These are phyloP conservation scores for Petroica traversi DNA, from an alignment of 2,113 vertebrate genomes.

Conservation along the genomic window DNA sequence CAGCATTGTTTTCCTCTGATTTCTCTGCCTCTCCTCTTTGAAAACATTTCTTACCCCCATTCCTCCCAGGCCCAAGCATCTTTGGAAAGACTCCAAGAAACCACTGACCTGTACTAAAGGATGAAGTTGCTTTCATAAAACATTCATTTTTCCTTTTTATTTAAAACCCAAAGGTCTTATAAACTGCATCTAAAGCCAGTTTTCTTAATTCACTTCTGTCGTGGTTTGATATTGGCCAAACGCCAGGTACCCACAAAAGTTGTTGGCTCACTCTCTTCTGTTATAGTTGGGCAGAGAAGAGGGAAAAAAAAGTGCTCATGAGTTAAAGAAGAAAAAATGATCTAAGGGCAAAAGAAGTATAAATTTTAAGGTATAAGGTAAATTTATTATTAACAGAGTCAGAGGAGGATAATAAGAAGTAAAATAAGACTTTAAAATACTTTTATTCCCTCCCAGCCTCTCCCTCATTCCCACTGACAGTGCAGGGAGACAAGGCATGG, in stretches of 20 bases:
- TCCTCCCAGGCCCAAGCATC: not conserved
- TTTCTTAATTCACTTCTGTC: not conserved
- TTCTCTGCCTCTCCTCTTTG: not conserved
- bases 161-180: not conserved
- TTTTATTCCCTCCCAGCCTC: rapidly evolving
- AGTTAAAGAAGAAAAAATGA: not conserved
- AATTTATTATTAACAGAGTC: not conserved
- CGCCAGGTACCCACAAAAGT: rapidly evolving
- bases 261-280: not conserved
- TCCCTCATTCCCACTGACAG: not conserved
- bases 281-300: not conserved
- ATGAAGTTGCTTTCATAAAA: not conserved
- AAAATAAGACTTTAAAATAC: not conserved
- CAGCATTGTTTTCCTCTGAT: not conserved
- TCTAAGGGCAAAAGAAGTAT: not conserved
- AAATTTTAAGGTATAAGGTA: not conserved
- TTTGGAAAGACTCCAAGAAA: not conserved
- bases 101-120: not conserved
- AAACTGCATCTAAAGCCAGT: not conserved
- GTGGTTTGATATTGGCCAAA: not conserved
- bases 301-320: not conserved
- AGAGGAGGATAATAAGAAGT: not conserved
- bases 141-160: not conserved
- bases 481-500: not conserved
- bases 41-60: not conserved